phyloP scores from a whole-genome alignment of 2,113 vertebrate species.

The Myocastor coypus region DNA sequence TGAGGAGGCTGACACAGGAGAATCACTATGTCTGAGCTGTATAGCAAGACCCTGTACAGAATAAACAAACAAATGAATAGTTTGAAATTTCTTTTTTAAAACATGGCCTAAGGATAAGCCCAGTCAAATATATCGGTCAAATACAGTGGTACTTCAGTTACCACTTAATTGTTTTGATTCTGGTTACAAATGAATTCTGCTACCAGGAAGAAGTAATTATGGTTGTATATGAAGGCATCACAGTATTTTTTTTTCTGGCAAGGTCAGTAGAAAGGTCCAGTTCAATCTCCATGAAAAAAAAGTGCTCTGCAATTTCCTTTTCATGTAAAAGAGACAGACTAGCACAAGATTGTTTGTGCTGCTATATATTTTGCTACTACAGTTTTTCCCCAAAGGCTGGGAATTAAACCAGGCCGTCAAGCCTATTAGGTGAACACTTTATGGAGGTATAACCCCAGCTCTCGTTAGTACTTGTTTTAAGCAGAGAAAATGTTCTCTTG shows the following conservation, averaged over 20 bases:
- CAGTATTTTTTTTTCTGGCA: neutral
- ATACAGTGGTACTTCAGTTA: neutral
- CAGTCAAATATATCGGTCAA: neutral
- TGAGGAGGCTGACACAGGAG: too few species aligned
- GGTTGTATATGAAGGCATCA: neutral
- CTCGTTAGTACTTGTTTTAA: neutral
- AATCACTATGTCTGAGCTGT: too few species aligned
- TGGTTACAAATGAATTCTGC: neutral
- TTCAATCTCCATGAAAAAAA: neutral
- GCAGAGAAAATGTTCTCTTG: constrained; percentile 13
- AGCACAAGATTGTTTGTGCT: neutral
- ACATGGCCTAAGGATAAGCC: neutral
- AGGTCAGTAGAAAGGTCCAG: neutral
- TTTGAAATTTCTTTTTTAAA: neutral
- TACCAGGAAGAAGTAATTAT: neutral
- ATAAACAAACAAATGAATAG: too few species aligned
- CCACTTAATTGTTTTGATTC: neutral
- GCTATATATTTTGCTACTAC: neutral
- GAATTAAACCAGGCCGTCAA: neutral
- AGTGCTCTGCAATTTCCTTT: constrained; percentile 42
- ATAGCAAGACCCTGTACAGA: too few species aligned
- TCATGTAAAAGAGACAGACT: neutral
- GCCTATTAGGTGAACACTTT: neutral
- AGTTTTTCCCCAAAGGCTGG: neutral
- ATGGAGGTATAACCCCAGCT: too few species aligned